phyloP scores from a whole-genome alignment of 2,888 invertebrate species.

The Tuta absoluta region DNA sequence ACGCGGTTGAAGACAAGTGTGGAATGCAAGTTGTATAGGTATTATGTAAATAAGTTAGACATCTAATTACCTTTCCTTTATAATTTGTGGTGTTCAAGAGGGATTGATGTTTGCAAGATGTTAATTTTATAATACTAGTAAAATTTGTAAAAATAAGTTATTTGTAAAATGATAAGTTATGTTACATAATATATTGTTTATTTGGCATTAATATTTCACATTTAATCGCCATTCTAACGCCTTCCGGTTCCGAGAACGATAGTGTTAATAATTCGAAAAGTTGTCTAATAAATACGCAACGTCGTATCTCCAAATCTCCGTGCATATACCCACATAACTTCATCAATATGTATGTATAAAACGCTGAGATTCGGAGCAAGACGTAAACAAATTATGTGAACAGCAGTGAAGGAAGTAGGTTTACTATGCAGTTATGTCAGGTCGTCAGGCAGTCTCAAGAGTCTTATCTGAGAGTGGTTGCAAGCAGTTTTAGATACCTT shows the following conservation, averaged over 20 bases:
- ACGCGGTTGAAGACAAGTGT: background rate
- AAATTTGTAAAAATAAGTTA: background rate
- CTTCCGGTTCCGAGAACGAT: background rate
- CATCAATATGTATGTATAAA: background rate
- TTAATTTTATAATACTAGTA: background rate
- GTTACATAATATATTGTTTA: background rate
- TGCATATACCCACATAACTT: background rate
- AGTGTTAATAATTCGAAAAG: background rate
- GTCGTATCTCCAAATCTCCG: background rate
- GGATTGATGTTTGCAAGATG: background rate
- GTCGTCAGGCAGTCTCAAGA: too few species aligned
- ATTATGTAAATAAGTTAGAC: background rate
- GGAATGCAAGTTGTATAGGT: background rate
- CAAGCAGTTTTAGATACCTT: too few species aligned
- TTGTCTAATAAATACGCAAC: constrained; percentile 11
- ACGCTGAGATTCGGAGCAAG: constrained; percentile 11
- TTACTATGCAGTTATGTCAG: too few species aligned
- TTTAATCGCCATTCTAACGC: background rate
- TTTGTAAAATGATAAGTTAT: too few species aligned
- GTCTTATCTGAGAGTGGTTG: too few species aligned
- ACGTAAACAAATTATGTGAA: constrained; percentile 23
- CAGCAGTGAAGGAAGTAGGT: background rate
- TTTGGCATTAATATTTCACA: background rate
- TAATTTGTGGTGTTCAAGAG: background rate
- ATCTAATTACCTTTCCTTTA: background rate